These are phyloP conservation scores for Busseola fusca DNA, from an alignment of 2,888 invertebrate genomes.

Conservation along the genomic window DNA sequence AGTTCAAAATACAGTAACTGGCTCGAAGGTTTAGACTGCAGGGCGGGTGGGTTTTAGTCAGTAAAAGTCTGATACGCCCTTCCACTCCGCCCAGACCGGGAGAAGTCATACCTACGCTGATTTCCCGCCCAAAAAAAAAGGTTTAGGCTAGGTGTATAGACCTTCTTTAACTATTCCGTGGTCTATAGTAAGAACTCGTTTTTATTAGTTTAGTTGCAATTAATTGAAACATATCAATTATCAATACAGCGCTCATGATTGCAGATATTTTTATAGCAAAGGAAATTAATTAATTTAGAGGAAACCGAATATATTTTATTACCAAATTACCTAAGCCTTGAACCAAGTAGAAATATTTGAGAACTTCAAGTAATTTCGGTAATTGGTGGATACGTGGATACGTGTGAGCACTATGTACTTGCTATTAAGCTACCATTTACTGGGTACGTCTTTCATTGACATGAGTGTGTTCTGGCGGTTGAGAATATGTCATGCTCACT, in stretches of 20 bases:
- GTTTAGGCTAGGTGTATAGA: too few species aligned
- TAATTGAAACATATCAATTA: not conserved
- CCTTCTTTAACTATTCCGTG: too few species aligned
- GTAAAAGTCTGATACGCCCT: too few species aligned
- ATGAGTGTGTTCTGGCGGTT: too few species aligned
- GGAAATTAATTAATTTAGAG: conserved; percentile 25
- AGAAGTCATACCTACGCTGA: too few species aligned
- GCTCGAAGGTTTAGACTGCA: not conserved
- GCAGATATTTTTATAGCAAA: conserved; percentile 13
- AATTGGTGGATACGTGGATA: conserved; percentile 19
- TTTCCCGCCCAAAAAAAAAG: not conserved
- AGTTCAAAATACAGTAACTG: not conserved
- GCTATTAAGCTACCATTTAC: too few species aligned
- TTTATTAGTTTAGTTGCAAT: not conserved
- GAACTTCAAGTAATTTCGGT: conserved; percentile 24
- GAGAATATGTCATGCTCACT: too few species aligned
- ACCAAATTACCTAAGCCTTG: conserved; percentile 37
- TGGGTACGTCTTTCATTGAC: too few species aligned
- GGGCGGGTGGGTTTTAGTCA: too few species aligned
- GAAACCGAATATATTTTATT: conserved; percentile 39
- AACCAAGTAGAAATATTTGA: conserved; percentile 23
- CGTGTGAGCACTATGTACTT: too few species aligned
- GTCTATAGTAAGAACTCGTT: not conserved
- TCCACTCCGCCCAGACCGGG: too few species aligned
- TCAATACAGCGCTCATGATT: not conserved